Conservation (phyloP, 2,113 vertebrate genomes). For the Barbus barbus region DNA sequence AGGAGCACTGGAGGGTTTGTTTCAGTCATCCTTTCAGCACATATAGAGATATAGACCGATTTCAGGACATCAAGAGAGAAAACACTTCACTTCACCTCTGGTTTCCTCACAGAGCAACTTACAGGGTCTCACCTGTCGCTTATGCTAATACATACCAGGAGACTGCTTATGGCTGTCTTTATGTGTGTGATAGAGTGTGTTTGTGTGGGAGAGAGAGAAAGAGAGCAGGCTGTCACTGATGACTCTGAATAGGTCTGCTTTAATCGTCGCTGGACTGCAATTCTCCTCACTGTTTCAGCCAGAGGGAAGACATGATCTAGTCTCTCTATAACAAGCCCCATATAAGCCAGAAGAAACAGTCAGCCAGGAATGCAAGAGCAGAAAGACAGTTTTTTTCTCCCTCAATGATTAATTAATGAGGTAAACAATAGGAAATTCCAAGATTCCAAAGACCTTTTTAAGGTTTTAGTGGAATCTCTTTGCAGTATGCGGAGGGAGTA, state of each 20-base stretch:
- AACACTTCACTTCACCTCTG: not conserved
- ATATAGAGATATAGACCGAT: not conserved
- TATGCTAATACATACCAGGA: not conserved
- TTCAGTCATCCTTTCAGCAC: not conserved
- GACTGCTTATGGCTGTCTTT: not conserved
- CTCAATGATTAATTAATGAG: constrained; percentile 33
- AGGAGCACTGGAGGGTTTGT: not conserved
- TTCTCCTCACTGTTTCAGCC: constrained; percentile 27
- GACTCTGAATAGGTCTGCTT: constrained; percentile 30
- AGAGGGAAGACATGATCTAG: constrained; percentile 17
- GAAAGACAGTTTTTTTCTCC: not conserved
- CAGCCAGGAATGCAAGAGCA: constrained; percentile 29
- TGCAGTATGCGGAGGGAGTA: not conserved
- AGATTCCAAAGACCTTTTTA: constrained; percentile 24
- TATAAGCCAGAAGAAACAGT: constrained; percentile 15
- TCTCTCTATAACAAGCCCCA: constrained; percentile 25
- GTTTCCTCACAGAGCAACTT: not conserved
- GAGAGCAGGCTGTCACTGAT: not conserved
- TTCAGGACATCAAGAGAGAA: not conserved
- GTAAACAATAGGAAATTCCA: constrained; percentile 13
- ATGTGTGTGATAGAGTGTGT: constrained; percentile 2
- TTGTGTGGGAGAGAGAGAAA: not conserved
- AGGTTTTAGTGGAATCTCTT: not conserved
- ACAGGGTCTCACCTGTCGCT: constrained; percentile 4
- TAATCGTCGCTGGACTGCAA: not conserved